Conservation (phyloP, 2,797 vertebrate species). For the Halcyon leucocephala region DNA sequence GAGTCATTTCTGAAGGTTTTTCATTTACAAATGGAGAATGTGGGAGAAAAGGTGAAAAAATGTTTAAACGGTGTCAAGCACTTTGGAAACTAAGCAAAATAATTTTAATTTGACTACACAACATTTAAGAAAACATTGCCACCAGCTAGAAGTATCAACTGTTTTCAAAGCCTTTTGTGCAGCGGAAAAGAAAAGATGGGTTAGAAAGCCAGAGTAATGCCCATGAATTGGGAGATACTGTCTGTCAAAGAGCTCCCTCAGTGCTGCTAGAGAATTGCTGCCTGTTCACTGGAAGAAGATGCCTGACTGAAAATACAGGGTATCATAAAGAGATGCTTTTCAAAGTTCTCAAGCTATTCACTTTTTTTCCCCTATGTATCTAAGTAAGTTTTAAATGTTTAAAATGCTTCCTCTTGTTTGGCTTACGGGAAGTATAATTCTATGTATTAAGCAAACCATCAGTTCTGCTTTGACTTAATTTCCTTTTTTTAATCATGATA, state of each 20-base stretch:
- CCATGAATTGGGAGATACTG: not conserved
- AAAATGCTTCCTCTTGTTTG: conserved; percentile 29
- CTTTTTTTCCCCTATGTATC: not conserved
- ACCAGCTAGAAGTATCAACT: not conserved
- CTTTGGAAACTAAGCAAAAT: not conserved
- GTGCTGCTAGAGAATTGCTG: not conserved
- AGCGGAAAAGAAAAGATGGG: not conserved
- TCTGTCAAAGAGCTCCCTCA: not conserved
- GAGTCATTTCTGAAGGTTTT: not conserved
- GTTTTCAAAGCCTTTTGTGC: not conserved
- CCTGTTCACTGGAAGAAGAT: not conserved
- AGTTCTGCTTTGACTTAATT: not conserved
- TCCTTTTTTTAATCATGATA: not conserved
- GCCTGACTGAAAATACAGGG: not conserved
- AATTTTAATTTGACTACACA: not conserved
- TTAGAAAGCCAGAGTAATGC: not conserved
- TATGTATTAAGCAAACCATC: not conserved
- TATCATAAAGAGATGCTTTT: not conserved
- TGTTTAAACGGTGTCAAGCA: not conserved
- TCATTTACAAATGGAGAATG: not conserved
- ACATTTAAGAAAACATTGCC: not conserved
- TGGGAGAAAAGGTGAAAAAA: not conserved
- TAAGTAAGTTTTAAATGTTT: not conserved
- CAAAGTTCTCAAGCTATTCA: not conserved
- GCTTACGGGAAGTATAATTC: not conserved